phyloP scores from a whole-genome alignment of 2,888 invertebrate species.

The Drosophila stalkeri region DNA sequence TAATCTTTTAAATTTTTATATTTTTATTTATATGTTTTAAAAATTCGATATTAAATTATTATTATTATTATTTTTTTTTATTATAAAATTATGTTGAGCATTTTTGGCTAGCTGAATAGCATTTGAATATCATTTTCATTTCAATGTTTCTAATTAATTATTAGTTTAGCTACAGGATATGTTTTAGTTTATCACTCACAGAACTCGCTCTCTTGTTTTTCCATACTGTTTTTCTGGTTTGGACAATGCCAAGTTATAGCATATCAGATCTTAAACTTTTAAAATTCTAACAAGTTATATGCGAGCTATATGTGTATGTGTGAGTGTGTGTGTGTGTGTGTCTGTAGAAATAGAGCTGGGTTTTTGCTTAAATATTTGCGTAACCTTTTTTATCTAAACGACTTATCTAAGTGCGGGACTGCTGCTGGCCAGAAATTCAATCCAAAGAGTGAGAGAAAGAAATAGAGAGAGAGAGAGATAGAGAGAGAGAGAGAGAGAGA shows the following conservation, averaged over 20 bases:
- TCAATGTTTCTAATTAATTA: not conserved
- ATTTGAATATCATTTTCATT: not conserved
- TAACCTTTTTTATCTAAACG: conserved; percentile 79
- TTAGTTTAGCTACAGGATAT: conserved; percentile 8
- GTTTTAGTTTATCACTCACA: not conserved
- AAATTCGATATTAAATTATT: too few relatives aligned
- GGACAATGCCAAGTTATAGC: conserved; percentile 64
- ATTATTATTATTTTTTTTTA: too few relatives aligned
- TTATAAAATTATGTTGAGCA: too few relatives aligned
- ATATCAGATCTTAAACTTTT: conserved; percentile 74
- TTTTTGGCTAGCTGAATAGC: too few relatives aligned
- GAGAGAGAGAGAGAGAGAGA: too few relatives aligned
- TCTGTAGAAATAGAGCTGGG: conserved; percentile 2
- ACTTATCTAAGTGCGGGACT: conserved; percentile 57
- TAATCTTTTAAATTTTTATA: too few relatives aligned
- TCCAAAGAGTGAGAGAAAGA: not conserved
- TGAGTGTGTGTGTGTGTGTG: not conserved
- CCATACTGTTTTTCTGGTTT: conserved; percentile 37
- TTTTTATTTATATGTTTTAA: too few relatives aligned
- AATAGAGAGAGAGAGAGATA: not conserved
- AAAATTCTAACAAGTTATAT: conserved; percentile 51
- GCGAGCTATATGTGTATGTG: not conserved
- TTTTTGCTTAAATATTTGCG: conserved; percentile 64
- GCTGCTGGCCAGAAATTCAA: conserved; percentile 33
- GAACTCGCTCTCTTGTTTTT: conserved; percentile 5